Evolutionary conservation across 1,140 invertebrate species (phyloP).

Genomic region (Lepidostoma basale): DNA sequence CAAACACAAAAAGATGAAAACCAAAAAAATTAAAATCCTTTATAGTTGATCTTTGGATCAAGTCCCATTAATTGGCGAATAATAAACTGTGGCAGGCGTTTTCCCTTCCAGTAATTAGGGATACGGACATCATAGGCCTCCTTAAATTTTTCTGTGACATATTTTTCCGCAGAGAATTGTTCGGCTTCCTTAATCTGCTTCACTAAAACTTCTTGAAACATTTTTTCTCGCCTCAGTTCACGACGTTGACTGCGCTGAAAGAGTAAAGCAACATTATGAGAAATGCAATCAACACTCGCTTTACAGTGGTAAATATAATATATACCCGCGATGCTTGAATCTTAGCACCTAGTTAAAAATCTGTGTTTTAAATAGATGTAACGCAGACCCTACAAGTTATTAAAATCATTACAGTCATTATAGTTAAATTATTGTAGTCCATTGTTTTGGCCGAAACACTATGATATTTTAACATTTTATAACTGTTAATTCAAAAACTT

Average conservation of each 20-base stretch:
- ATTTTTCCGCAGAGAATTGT: slow-evolving; percentile 75
- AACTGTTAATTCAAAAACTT: too few relatives aligned
- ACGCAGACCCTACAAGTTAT: too few relatives aligned
- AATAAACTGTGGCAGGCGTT: slow-evolving; percentile 67
- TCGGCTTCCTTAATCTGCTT: slow-evolving; percentile 73
- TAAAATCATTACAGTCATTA: too few relatives aligned
- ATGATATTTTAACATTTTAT: too few relatives aligned
- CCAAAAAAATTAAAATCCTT: slow-evolving; percentile 42
- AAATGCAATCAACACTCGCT: too few relatives aligned
- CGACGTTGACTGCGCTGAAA: slow-evolving; percentile 67
- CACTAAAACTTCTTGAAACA: slow-evolving; percentile 74
- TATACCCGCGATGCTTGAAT: too few relatives aligned
- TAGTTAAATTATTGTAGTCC: too few relatives aligned
- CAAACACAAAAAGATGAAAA: too few relatives aligned
- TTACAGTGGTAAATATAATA: too few relatives aligned
- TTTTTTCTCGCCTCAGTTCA: slow-evolving; percentile 74
- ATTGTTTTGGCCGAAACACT: too few relatives aligned
- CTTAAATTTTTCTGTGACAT: slow-evolving; percentile 68
- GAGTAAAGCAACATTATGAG: slow-evolving; percentile 26
- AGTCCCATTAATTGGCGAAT: slow-evolving; percentile 63
- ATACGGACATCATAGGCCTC: slow-evolving; percentile 67
- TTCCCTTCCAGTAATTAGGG: slow-evolving; percentile 69
- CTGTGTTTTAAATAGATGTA: too few relatives aligned
- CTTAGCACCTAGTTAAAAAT: too few relatives aligned
- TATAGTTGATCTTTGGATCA: slow-evolving; percentile 59